A percentile compares a stretch with the other conserved stretches of the same genome.
Evolutionary conservation across 1,140 invertebrate species (phyloP).

Genomic region (Rhizoglyphus robini): DNA sequence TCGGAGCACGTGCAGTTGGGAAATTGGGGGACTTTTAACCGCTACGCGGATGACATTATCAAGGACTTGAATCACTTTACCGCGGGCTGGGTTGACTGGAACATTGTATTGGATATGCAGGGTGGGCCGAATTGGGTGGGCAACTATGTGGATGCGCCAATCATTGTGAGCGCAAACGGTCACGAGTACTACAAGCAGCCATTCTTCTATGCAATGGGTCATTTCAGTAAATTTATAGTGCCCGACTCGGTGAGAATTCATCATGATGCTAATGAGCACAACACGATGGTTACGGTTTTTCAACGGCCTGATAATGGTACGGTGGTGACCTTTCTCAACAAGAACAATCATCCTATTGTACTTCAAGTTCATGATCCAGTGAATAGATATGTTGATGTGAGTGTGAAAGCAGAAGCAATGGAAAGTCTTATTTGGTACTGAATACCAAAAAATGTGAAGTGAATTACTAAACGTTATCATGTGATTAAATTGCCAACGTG

Average conservation of each 20-base stretch:
- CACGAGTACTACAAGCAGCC: conserved; percentile 44
- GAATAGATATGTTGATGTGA: not conserved
- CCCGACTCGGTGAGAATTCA: not conserved
- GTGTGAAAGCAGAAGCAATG: not conserved
- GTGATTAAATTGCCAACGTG: too few species aligned
- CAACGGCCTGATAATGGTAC: conserved; percentile 2
- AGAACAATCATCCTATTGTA: not conserved
- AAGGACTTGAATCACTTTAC: not conserved
- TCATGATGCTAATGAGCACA: not conserved
- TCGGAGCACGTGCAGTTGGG: conserved; percentile 16
- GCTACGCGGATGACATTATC: conserved; percentile 22
- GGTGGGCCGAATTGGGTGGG: conserved; percentile 40
- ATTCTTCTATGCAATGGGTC: conserved; percentile 42
- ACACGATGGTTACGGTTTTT: not conserved
- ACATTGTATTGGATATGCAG: conserved; percentile 36
- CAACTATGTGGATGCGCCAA: conserved; percentile 38
- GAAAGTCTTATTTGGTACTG: conserved; percentile 2
- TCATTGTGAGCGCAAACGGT: conserved; percentile 35
- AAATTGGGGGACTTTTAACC: conserved; percentile 19
- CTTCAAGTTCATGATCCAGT: conserved; percentile 4
- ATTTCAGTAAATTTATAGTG: conserved; percentile 32
- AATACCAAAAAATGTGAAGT: too few species aligned
- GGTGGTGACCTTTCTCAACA: conserved; percentile 1
- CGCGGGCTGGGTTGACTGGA: conserved; percentile 40
- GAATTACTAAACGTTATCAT: too few species aligned